Conservation (phyloP, 2,888 invertebrate species). For the Prosopocoilus inquinatus region DNA sequence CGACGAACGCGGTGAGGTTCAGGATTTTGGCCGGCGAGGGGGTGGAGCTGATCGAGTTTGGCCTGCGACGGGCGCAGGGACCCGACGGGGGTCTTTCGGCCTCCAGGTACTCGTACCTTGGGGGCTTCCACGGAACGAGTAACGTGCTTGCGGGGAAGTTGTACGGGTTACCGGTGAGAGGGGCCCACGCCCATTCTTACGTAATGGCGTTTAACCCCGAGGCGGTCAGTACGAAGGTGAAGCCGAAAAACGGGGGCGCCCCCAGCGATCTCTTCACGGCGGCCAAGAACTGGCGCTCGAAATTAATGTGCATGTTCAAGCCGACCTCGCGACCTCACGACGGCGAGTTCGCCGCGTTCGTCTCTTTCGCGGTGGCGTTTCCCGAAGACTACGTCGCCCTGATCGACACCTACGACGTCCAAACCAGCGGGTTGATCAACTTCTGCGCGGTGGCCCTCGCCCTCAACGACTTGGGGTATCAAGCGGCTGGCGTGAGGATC, state of each 20-base stretch:
- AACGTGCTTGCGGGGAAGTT: constrained; percentile 97
- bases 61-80: constrained; percentile 95
- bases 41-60: constrained; percentile 85
- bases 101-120: constrained; percentile 93
- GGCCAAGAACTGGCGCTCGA: constrained; percentile 65
- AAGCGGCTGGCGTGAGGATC: constrained; percentile 85
- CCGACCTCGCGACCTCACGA: constrained; percentile 84
- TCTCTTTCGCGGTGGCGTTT: constrained; percentile 91
- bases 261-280: constrained; percentile 64
- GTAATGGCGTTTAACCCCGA: constrained; percentile 87
- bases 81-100: constrained; percentile 97
- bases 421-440: constrained; percentile 94
- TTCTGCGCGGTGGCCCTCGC: constrained; percentile 95
- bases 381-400: constrained; percentile 92
- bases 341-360: constrained; percentile 93
- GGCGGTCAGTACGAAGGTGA: constrained; percentile 50
- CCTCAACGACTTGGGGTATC: constrained; percentile 84
- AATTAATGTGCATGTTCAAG: constrained; percentile 67
- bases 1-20: constrained; percentile 96
- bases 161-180: constrained; percentile 93
- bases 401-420: constrained; percentile 98
- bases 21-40: constrained; percentile 91
- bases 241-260: constrained; percentile 37
- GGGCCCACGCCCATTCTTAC: constrained; percentile 97
- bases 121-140: constrained; percentile 97